phyloP scores from a whole-genome alignment of 1,140 invertebrate genomes.

The Calosoma granatense region DNA sequence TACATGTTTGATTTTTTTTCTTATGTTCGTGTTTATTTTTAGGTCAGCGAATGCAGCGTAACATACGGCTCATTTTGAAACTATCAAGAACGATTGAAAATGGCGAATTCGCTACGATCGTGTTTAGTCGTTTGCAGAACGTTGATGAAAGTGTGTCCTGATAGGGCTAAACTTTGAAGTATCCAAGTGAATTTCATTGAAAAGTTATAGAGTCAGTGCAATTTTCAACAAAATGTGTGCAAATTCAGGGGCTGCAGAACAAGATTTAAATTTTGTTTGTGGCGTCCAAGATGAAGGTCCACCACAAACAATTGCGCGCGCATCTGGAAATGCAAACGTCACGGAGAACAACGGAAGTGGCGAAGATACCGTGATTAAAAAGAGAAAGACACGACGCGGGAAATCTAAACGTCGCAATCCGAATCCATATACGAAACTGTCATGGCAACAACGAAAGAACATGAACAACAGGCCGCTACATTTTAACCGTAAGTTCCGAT shows the following conservation, averaged over 20 bases:
- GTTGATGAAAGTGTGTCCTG: background rate
- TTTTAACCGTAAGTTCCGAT: constrained; percentile 25
- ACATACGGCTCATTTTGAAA: background rate
- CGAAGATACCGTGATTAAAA: constrained; percentile 28
- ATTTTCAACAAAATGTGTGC: constrained; percentile 11
- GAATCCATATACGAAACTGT: constrained; percentile 41
- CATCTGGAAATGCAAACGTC: constrained; percentile 18
- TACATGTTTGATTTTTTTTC: too few species aligned
- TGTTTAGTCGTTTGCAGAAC: background rate
- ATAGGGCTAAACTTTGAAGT: constrained; percentile 6
- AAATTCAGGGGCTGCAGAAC: constrained; percentile 14
- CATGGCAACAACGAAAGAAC: constrained; percentile 37
- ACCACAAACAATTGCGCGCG: constrained; percentile 26
- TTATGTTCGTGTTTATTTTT: too few species aligned
- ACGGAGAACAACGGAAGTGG: constrained; percentile 25
- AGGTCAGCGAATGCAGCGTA: too few species aligned
- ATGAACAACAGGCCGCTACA: constrained; percentile 17
- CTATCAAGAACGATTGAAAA: background rate
- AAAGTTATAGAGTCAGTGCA: background rate
- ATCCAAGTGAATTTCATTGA: background rate
- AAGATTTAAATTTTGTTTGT: constrained; percentile 14
- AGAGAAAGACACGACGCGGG: constrained; percentile 47
- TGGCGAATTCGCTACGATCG: background rate
- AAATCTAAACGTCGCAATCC: constrained; percentile 46
- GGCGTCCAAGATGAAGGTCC: constrained; percentile 24